Percentiles rank a stretch among this genome's conserved stretches.
These are phyloP conservation scores for Enteromius thamalakanensis DNA, from an alignment of 2,797 vertebrate genomes.

Conservation along the genomic window DNA sequence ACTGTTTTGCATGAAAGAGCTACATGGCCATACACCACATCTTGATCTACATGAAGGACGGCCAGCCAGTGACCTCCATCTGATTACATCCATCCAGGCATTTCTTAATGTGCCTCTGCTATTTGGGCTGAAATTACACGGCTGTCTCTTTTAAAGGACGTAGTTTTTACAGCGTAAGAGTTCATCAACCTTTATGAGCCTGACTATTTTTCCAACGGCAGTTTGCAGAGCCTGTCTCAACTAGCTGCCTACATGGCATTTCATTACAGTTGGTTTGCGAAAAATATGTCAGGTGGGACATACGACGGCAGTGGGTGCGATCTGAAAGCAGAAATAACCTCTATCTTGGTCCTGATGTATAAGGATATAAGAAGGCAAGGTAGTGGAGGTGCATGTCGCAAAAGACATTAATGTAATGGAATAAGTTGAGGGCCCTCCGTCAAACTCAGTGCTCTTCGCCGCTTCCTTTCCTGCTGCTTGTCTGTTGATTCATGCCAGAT, in stretches of 20 bases:
- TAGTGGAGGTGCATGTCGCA: neutral
- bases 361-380: slow-evolving; percentile 4
- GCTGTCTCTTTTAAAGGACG: slow-evolving; percentile 44
- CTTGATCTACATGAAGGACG: neutral
- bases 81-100: slow-evolving; percentile 25
- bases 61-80: slow-evolving; percentile 1
- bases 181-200: slow-evolving; percentile 55
- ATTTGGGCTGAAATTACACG: slow-evolving; percentile 44
- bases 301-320: neutral
- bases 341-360: neutral
- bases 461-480: slow-evolving; percentile 37
- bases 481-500: slow-evolving; percentile 51
- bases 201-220: slow-evolving; percentile 33
- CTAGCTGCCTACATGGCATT: slow-evolving; percentile 18
- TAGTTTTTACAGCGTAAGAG: slow-evolving; percentile 50
- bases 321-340: slow-evolving; percentile 33
- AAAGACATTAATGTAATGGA: slow-evolving; percentile 27
- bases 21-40: neutral
- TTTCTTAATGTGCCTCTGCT: slow-evolving; percentile 37
- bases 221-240: slow-evolving; percentile 38
- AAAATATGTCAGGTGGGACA: slow-evolving; percentile 16
- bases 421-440: slow-evolving; percentile 27
- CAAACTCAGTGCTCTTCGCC: slow-evolving; percentile 1
- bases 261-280: slow-evolving; percentile 32
- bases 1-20: neutral